A percentile compares a stretch with the other conserved stretches of the same genome.
These are phyloP conservation scores for Clunio marinus DNA, from an alignment of 2,888 invertebrate genomes.

Conservation along the genomic window DNA sequence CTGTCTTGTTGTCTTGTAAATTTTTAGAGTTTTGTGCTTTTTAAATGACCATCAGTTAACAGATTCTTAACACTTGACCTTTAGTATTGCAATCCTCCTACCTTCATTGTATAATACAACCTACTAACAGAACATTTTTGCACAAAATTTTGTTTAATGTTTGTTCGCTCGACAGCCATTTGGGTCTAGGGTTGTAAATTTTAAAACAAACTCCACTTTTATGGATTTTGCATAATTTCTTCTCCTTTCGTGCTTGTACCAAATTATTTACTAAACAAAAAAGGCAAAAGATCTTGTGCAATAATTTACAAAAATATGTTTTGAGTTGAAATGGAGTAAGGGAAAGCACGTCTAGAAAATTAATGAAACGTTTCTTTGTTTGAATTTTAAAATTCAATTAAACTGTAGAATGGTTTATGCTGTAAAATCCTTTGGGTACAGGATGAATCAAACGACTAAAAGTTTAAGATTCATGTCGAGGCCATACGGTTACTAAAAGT, in stretches of 20 bases:
- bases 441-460: background rate
- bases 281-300: background rate
- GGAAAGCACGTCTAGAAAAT: slow-evolving; percentile 7
- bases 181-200: no score
- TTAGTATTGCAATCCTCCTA: no score
- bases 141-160: no score
- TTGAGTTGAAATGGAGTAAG: slow-evolving; percentile 1
- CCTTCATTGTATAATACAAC: no score
- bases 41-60: no score
- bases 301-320: slow-evolving; percentile 22
- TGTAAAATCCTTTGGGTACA: background rate
- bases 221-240: background rate
- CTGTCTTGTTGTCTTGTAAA: no score
- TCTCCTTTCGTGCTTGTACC: background rate
- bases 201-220: no score
- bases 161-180: no score
- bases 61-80: no score
- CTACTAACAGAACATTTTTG: no score
- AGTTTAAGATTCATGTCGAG: background rate
- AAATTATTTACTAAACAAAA: slow-evolving; percentile 1
- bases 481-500: background rate
- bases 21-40: no score
- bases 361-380: slow-evolving; percentile 24
- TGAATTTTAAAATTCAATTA: slow-evolving; percentile 33
- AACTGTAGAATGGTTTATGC: background rate